phyloP scores from a whole-genome alignment of 1,140 invertebrate genomes.

The Sitophilus oryzae region DNA sequence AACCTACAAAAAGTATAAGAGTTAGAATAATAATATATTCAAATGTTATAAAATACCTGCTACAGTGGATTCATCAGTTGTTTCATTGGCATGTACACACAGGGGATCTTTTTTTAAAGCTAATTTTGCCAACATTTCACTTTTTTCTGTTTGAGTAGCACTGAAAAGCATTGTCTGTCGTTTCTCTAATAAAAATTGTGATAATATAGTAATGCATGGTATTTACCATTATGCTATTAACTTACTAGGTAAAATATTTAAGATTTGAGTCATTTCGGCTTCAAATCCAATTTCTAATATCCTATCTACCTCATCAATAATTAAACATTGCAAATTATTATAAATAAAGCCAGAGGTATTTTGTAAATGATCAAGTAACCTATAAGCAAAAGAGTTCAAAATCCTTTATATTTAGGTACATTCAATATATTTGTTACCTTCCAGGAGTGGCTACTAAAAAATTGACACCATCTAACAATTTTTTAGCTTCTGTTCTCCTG shows the following conservation, averaged over 20 bases:
- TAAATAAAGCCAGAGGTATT: slow-evolving; percentile 92
- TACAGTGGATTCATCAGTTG: slow-evolving; percentile 84
- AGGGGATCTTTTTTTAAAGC: slow-evolving; percentile 93
- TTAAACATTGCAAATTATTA: slow-evolving; percentile 93
- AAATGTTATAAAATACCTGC: slow-evolving; percentile 54
- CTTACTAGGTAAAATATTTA: slow-evolving; percentile 91
- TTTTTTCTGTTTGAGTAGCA: slow-evolving; percentile 93
- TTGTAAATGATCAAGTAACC: slow-evolving; percentile 91
- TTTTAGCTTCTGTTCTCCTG: slow-evolving; percentile 87
- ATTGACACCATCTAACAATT: slow-evolving; percentile 90
- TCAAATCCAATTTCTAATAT: slow-evolving; percentile 99
- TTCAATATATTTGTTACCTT: slow-evolving; percentile 43
- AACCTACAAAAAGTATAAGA: slow-evolving; percentile 20
- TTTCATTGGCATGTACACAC: slow-evolving; percentile 91
- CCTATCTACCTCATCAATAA: slow-evolving; percentile 98
- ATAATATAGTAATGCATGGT: too few relatives aligned
- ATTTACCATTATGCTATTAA: too few relatives aligned
- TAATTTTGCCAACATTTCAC: slow-evolving; percentile 81
- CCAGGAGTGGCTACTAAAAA: slow-evolving; percentile 98
- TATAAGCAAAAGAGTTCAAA: background rate
- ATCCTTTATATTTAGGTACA: background rate
- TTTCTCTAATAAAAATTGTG: slow-evolving; percentile 57
- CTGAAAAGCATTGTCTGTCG: slow-evolving; percentile 98
- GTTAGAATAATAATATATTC: background rate
- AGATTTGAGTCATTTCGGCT: slow-evolving; percentile 96